Evolutionary conservation across 2,888 invertebrate species (phyloP).

Genomic region (Phasia obesa): DNA sequence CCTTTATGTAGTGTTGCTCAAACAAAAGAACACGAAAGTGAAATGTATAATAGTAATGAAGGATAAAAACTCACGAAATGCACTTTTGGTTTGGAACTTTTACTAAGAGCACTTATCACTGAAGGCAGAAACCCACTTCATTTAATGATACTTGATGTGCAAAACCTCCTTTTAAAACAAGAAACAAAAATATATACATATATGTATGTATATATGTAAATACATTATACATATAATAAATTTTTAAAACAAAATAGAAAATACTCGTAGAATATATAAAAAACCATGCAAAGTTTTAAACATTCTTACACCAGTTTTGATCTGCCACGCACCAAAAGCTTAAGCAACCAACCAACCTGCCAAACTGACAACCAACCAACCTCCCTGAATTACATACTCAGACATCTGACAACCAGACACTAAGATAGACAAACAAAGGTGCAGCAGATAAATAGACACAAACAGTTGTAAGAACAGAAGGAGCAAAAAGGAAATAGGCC

Average conservation of each 20-base stretch:
- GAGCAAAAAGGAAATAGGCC: background rate
- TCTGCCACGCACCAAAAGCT: constrained; percentile 42
- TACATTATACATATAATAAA: constrained; percentile 9
- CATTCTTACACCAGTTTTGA: constrained; percentile 60
- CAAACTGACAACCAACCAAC: constrained; percentile 14
- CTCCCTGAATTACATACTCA: constrained; percentile 55
- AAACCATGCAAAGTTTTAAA: constrained; percentile 64
- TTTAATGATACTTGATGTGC: constrained; percentile 81
- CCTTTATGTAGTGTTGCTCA: constrained; percentile 69
- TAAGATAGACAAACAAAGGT: constrained; percentile 38
- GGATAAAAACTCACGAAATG: constrained; percentile 74
- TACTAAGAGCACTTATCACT: constrained; percentile 80
- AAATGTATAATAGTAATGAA: constrained; percentile 71
- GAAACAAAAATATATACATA: constrained; percentile 28
- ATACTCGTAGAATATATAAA: constrained; percentile 11
- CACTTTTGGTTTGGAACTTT: constrained; percentile 82
- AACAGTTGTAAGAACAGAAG: background rate
- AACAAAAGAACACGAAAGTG: constrained; percentile 71
- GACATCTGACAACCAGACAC: constrained; percentile 57
- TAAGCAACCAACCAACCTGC: background rate
- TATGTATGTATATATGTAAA: background rate
- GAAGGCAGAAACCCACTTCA: constrained; percentile 79
- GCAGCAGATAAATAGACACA: constrained; percentile 29
- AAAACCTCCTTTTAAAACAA: constrained; percentile 64
- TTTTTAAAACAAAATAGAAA: constrained; percentile 2